These are phyloP conservation scores for Acromyrmex echinatior DNA, from an alignment of 1,140 invertebrate genomes.

Conservation along the genomic window DNA sequence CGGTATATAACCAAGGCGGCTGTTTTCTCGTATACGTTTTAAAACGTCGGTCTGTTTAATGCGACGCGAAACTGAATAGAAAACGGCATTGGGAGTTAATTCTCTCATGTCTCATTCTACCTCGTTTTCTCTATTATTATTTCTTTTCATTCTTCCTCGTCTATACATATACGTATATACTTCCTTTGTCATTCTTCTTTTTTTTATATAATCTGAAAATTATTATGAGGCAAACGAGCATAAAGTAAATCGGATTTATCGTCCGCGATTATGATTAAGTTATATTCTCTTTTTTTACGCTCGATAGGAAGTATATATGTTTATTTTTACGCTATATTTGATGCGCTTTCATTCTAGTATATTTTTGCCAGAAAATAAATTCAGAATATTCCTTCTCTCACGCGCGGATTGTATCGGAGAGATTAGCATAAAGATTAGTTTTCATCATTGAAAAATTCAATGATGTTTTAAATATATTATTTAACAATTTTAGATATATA, in stretches of 20 bases:
- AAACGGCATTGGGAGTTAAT: conserved; percentile 69
- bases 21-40: conserved; percentile 36
- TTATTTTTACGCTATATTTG: conserved; percentile 35
- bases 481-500: background rate
- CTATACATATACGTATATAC: background rate
- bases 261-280: conserved; percentile 60
- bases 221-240: conserved; percentile 65
- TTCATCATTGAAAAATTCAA: conserved; percentile 32
- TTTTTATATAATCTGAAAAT: conserved; percentile 62
- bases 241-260: conserved; percentile 69
- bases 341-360: background rate
- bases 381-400: conserved; percentile 9
- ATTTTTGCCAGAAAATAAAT: conserved; percentile 38
- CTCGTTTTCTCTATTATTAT: conserved; percentile 66
- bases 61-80: conserved; percentile 58
- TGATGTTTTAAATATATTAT: conserved; percentile 27
- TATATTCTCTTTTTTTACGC: background rate
- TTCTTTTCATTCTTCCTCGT: conserved; percentile 3
- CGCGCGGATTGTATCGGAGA: conserved; percentile 24
- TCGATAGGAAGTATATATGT: background rate
- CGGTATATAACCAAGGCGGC: conserved; percentile 10
- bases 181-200: conserved; percentile 10
- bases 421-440: conserved; percentile 53
- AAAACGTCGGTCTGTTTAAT: conserved; percentile 68
- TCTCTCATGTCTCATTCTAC: conserved; percentile 63